Base-by-base conservation (phyloP, 2,888 invertebrate species). In the Alentia gelatinosa region DNA sequence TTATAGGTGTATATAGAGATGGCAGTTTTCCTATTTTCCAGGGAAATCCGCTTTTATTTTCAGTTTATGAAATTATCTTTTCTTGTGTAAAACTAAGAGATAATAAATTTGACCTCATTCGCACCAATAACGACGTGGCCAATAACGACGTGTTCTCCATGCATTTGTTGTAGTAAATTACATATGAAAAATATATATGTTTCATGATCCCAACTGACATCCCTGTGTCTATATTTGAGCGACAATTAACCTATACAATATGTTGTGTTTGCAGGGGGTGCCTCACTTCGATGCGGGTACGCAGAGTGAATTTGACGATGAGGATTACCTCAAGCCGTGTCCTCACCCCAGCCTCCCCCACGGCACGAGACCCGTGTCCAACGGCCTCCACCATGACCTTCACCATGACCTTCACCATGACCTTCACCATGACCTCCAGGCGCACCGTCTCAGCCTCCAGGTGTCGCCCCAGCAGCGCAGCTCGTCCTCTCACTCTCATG, bases 201-300 rank as follows among this genome's bases (percentile, higher is more conserved):
- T n/a, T n/a, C n/a, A n/a, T n/a, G n/a, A n/a, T n/a, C n/a, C n/a
- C n/a, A n/a, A n/a, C n/a, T n/a, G n/a, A n/a, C n/a, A n/a, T n/a
- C n/a, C n/a, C n/a, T n/a, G n/a, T n/a, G n/a, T n/a, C n/a, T n/a
- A n/a, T n/a, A n/a, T n/a, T n/a, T n/a, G n/a, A n/a, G n/a, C n/a
- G n/a, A n/a, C n/a, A 42, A 42, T 15, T 42, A 42, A 42, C 47
- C 9, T 42, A 15, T 42, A 15, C 15, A 7, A 42, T 42, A 15
- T 42, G 47, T 42, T 42, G 47, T 56, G 9, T 68, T 7, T 4
- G 23, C 83, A 86, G 86, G 86, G 42, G 0, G 50, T 86, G 26
- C 86, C 86, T 15, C 63, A 33, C 63, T 75, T 88, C 35, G 91
- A 91, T 39, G 91, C 88, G 12, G 88, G 50, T 12, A 88, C 91